phyloP scores from a whole-genome alignment of 2,888 invertebrate genomes.

The Limnephilus marmoratus region DNA sequence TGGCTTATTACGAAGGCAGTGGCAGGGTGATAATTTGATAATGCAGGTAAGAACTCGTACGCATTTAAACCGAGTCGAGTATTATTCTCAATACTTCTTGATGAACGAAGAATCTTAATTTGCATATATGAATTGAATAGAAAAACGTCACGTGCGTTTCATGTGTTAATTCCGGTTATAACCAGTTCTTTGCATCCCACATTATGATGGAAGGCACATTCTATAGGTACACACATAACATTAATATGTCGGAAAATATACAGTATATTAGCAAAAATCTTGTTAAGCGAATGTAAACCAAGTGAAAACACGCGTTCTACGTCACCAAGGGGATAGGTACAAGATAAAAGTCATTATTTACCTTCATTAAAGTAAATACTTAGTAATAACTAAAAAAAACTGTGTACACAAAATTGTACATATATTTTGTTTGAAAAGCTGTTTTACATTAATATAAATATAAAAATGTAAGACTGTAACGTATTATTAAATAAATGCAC shows the following conservation, averaged over 20 bases:
- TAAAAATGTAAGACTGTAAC: no score
- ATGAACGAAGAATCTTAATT: not conserved
- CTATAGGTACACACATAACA: not conserved
- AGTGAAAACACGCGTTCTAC: not conserved
- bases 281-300: not conserved
- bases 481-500: no score
- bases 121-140: not conserved
- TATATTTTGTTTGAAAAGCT: no score
- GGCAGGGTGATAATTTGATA: not conserved
- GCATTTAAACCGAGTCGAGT: not conserved
- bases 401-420: no score
- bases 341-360: not conserved
- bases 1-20: not conserved
- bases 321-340: not conserved
- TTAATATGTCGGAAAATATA: not conserved
- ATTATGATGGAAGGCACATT: not conserved
- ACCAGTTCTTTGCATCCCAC: not conserved
- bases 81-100: not conserved
- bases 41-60: not conserved
- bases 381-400: not conserved
- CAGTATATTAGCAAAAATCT: not conserved
- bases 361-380: not conserved
- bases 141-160: not conserved
- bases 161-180: not conserved
- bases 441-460: no score